phyloP scores from a whole-genome alignment of 2,113 vertebrate genomes.

The Phalacrocorax pelagicus region DNA sequence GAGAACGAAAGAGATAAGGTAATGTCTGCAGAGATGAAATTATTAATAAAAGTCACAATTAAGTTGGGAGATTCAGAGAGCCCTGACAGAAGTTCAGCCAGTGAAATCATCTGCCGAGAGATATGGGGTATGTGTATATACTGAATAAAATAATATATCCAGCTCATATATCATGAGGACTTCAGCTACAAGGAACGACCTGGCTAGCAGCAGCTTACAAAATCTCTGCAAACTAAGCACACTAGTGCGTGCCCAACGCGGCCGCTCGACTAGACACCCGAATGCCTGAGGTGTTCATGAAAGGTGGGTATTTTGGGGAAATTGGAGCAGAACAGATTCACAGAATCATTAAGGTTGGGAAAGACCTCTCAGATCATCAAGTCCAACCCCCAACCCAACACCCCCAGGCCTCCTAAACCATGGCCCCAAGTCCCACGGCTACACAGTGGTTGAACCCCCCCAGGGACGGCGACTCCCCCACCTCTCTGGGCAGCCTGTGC shows the following conservation, averaged over 20 bases:
- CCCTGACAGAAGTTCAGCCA: not conserved
- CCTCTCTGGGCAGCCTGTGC: no score
- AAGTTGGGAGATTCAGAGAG: not conserved
- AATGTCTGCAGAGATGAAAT: not conserved
- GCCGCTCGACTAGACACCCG: rapidly evolving
- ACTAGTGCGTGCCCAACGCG: not conserved
- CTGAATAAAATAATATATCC: not conserved
- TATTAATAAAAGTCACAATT: not conserved
- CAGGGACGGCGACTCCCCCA: no score
- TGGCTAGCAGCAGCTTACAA: not conserved
- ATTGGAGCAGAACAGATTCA: not conserved
- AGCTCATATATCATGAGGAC: not conserved
- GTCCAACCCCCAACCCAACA: no score
- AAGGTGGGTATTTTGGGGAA: not conserved
- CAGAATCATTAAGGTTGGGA: no score
- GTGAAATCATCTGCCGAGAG: not conserved
- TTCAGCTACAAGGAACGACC: not conserved
- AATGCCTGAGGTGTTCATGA: not conserved
- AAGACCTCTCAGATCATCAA: no score
- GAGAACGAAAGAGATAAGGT: not conserved
- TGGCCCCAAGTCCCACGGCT: no score
- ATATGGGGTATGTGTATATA: not conserved
- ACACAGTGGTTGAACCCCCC: no score
- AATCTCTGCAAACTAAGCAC: not conserved
- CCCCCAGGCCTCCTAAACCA: no score